A percentile compares a stretch with the other conserved stretches of the same genome.
phyloP scores from a whole-genome alignment of 1,140 invertebrate genomes.

The Galleria mellonella region DNA sequence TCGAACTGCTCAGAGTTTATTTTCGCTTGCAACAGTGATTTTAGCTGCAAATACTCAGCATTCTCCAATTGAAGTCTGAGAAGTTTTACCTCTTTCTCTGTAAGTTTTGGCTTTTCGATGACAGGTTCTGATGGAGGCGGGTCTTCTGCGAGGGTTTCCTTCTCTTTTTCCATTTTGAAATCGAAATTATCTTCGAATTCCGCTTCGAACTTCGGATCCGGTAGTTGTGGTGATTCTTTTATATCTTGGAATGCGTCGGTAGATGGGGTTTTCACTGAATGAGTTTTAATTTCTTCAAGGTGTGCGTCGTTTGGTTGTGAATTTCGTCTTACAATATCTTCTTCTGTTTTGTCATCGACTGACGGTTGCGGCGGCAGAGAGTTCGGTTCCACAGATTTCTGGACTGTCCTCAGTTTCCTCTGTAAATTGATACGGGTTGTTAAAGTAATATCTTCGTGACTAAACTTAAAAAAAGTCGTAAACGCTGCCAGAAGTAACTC shows the following conservation, averaged over 20 bases:
- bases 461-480: too few relatives aligned
- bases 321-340: conserved; percentile 32
- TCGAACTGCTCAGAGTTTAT: conserved; percentile 80
- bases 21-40: conserved; percentile 78
- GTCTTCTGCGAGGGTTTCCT: conserved; percentile 25
- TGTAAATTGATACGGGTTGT: conserved; percentile 44
- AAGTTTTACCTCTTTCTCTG: conserved; percentile 75
- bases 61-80: conserved; percentile 79
- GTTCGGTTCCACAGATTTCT: conserved; percentile 78
- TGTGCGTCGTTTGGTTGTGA: conserved; percentile 24
- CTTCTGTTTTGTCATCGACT: conserved; percentile 64
- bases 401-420: conserved; percentile 82
- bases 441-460: neutral
- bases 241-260: conserved; percentile 26
- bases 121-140: conserved; percentile 17
- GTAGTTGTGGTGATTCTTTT: conserved; percentile 40
- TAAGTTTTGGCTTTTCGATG: conserved; percentile 65
- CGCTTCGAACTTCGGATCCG: conserved; percentile 47
- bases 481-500: too few relatives aligned
- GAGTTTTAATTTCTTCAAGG: neutral
- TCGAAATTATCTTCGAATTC: conserved; percentile 71
- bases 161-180: conserved; percentile 44
- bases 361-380: conserved; percentile 69
- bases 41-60: conserved; percentile 79
- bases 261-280: neutral